A percentile compares a stretch with the other conserved stretches of the same genome.
These are phyloP conservation scores for Zosterops borbonicus DNA, from an alignment of 2,113 vertebrate species.

Conservation along the genomic window DNA sequence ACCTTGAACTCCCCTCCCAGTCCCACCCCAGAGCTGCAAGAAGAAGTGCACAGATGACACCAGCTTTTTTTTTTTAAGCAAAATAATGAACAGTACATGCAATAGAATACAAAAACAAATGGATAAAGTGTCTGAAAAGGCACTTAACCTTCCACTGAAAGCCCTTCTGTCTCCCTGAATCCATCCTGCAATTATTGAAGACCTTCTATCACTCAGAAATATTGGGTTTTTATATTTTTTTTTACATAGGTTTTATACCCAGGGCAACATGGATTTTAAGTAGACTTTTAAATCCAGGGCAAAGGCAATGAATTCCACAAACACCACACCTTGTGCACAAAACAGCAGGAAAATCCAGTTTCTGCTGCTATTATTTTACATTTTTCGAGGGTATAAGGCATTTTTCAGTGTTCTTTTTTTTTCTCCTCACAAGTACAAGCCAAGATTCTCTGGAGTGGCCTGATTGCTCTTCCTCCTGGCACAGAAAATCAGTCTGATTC, in stretches of 20 bases:
- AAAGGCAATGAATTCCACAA: background rate
- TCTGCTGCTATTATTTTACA: background rate
- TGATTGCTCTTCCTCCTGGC: background rate
- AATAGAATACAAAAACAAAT: background rate
- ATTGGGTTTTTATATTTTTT: background rate
- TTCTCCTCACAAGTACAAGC: background rate
- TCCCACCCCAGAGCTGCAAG: background rate
- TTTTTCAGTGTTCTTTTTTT: background rate
- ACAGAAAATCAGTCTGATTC: background rate
- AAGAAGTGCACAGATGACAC: background rate
- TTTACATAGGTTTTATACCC: background rate
- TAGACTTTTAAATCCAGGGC: background rate
- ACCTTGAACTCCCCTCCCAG: background rate
- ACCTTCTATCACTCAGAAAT: background rate
- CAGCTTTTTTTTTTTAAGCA: background rate
- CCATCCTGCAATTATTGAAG: background rate
- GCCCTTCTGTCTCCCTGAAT: background rate
- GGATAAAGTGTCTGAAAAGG: background rate
- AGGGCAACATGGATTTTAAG: background rate
- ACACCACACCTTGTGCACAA: background rate
- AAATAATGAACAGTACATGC: background rate
- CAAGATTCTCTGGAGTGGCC: background rate
- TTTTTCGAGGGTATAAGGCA: background rate
- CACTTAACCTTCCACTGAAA: background rate
- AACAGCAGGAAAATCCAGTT: background rate